Evolutionary conservation across 2,888 invertebrate genomes (phyloP).

Genomic region (Lasioglossum malachurum): DNA sequence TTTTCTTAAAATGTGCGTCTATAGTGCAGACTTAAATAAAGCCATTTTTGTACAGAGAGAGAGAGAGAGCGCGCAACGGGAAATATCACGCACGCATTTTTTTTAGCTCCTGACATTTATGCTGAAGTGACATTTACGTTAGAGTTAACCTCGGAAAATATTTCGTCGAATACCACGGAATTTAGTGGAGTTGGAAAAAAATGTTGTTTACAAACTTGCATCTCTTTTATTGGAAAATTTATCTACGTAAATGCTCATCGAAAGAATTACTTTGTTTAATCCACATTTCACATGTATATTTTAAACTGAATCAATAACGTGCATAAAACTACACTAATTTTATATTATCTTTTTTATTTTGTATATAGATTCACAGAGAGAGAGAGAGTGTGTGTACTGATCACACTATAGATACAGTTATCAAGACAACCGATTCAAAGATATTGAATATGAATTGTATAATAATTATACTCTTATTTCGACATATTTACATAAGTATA

Average conservation of each 20-base stretch:
- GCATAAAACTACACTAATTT: neutral
- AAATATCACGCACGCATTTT: neutral
- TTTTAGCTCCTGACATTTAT: neutral
- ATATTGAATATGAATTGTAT: neutral
- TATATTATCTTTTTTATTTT: no score
- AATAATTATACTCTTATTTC: constrained; percentile 13
- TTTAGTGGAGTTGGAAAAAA: neutral
- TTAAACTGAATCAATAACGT: neutral
- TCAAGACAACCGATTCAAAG: neutral
- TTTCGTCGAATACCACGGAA: neutral
- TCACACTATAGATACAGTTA: no score
- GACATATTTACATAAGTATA: constrained; percentile 32
- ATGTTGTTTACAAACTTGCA: neutral
- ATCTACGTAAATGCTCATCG: neutral
- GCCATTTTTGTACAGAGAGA: neutral
- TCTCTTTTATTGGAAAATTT: neutral
- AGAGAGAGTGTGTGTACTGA: no score
- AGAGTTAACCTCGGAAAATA: neutral
- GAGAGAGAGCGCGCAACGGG: neutral
- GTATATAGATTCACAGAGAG: no score
- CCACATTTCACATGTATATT: neutral
- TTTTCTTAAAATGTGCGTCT: neutral
- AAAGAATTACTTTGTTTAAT: neutral
- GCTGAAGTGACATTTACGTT: neutral
- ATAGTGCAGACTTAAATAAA: neutral